phyloP scores from a whole-genome alignment of 2,888 invertebrate genomes.

The Diarsia dahlii region DNA sequence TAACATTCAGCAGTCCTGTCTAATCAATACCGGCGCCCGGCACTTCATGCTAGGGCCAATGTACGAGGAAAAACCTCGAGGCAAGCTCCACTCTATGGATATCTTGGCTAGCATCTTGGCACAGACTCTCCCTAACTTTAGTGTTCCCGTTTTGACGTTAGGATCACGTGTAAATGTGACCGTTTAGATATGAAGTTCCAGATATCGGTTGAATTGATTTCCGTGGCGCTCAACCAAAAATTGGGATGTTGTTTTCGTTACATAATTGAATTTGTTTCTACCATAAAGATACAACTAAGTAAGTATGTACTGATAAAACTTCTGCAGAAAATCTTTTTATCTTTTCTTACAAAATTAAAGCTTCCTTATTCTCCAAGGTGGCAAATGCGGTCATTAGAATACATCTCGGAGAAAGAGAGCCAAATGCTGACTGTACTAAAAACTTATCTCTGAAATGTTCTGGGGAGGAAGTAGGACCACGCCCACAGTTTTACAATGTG shows the following conservation, averaged over 20 bases:
- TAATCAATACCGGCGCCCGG: conserved; percentile 87
- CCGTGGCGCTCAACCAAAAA: conserved; percentile 11
- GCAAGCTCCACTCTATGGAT: conserved; percentile 73
- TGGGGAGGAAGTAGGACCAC: conserved; percentile 23
- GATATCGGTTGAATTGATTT: conserved; percentile 45
- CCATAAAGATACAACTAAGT: background rate
- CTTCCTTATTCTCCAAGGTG: conserved; percentile 21
- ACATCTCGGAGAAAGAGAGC: conserved; percentile 12
- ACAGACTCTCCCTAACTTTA: conserved; percentile 70
- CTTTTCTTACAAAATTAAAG: conserved; percentile 27
- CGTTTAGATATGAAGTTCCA: conserved; percentile 45
- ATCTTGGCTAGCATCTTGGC: conserved; percentile 79
- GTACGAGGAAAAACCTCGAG: conserved; percentile 80
- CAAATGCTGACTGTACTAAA: conserved; percentile 31
- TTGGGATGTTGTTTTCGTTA: conserved; percentile 31
- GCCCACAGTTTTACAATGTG: conserved; percentile 31
- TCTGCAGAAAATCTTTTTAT: conserved; percentile 6
- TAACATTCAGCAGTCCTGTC: conserved; percentile 86
- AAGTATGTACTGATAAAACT: conserved; percentile 4
- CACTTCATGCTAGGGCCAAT: conserved; percentile 84
- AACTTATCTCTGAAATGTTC: conserved; percentile 33
- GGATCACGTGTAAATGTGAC: conserved; percentile 58
- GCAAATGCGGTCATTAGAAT: conserved; percentile 37
- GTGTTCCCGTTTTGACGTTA: conserved; percentile 67
- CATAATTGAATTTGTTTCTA: conserved; percentile 25